Percentiles rank a stretch among this genome's conserved stretches.
Conservation (phyloP, 2,888 invertebrate genomes). For the Vanessa cardui region DNA sequence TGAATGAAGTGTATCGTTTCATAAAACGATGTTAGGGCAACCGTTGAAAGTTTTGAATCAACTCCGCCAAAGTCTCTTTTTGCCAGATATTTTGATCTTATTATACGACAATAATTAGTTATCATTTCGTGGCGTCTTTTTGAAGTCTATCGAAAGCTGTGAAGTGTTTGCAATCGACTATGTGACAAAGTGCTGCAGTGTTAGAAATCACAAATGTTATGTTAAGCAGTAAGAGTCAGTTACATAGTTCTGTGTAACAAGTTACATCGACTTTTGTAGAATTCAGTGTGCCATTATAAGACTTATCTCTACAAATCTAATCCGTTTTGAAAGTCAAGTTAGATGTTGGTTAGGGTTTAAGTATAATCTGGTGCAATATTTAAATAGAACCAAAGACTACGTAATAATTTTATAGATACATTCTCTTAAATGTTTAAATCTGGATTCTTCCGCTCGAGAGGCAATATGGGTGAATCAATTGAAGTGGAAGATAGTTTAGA, state of each 20-base stretch:
- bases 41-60: slow-evolving; percentile 72
- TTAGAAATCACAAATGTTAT: slow-evolving; percentile 31
- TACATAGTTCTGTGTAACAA: slow-evolving; percentile 30
- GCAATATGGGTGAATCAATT: slow-evolving; percentile 72
- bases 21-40: slow-evolving; percentile 73
- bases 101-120: slow-evolving; percentile 75
- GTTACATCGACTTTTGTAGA: slow-evolving; percentile 34
- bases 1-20: slow-evolving; percentile 37
- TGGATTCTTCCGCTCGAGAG: slow-evolving; percentile 72
- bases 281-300: slow-evolving; percentile 67
- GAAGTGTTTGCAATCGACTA: slow-evolving; percentile 29
- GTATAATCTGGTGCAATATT: slow-evolving; percentile 66
- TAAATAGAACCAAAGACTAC: slow-evolving; percentile 69
- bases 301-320: slow-evolving; percentile 69
- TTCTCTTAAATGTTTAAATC: slow-evolving; percentile 75
- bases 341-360: slow-evolving; percentile 48
- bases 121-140: slow-evolving; percentile 15
- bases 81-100: slow-evolving; percentile 74
- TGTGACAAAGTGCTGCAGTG: slow-evolving; percentile 31
- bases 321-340: slow-evolving; percentile 64
- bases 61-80: slow-evolving; percentile 65
- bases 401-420: slow-evolving; percentile 45
- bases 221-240: slow-evolving; percentile 24
- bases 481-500: slow-evolving; percentile 85
- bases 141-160: slow-evolving; percentile 37